Evolutionary conservation across 2,113 vertebrate species (phyloP), one percentile per base, ranked within the genome.

Genomic region (Triplophysa dalaica): DNA sequence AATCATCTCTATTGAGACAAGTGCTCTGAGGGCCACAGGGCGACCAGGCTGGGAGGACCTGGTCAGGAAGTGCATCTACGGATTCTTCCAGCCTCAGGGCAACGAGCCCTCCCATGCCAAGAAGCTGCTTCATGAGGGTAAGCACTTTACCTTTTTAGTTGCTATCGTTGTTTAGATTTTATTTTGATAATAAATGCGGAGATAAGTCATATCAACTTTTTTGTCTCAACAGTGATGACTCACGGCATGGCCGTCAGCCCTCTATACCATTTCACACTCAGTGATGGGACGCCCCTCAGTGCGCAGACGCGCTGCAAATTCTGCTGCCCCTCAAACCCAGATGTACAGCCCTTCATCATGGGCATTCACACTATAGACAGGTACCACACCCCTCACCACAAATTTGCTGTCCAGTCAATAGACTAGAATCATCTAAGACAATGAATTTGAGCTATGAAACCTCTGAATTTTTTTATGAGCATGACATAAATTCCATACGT

Each of bases 1-100:
- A 93, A 99, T 99, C 89, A 97, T 99, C 93, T 98, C 97, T 91
- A 98, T 99, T 73, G 97, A 98, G 91, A 98, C 95, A 0, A 97
- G 96, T 79, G 95, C 95, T 45, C 90, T 99, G 90, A 91, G 96
- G 87, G 95, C 95, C 0, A 94, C 95, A 0, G 96, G 96, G 84
- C 94, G 96, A 77, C 93, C 95, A 9, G 96, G 97, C 87, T 98
- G 97, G 96, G 96, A 98, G 90, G 96, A 98, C 87, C 88, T 99
- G 90, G 97, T 99, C 79, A 90, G 97, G 80, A 98, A 97, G 87
- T 99, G 97, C 92, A 99, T 99, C 91, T 98, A 96, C 6, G 97
- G 97, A 65, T 98, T 99, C 91, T 98, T 98, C 92, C 97, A 99
- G 91, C 95, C 96, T 1, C 97, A 98, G 93, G 96, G 95, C 88